Percentiles rank a stretch among this genome's conserved stretches.
Conservation (phyloP, 2,113 vertebrate genomes). For the Gymnogyps californianus region DNA sequence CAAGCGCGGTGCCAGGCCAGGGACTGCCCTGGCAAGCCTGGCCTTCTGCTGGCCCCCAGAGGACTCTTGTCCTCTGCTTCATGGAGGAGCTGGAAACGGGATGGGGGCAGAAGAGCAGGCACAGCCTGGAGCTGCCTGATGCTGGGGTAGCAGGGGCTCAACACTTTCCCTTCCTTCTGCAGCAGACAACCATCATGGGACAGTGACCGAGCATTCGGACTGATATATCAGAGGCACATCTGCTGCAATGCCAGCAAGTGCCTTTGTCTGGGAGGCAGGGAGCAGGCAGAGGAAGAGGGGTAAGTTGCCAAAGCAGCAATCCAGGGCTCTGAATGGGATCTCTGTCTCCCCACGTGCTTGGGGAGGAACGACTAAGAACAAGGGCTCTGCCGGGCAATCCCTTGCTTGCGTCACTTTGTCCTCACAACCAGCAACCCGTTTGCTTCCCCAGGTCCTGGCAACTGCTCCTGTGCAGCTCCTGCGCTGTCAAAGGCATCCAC, state of each 20-base stretch:
- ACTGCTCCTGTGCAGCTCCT: neutral
- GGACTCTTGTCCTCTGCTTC: neutral
- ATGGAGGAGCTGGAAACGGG: rapidly evolving
- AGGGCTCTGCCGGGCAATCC: neutral
- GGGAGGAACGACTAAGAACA: no score
- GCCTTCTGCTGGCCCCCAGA: rapidly evolving
- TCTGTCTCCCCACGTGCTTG: no score
- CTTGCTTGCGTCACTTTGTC: neutral
- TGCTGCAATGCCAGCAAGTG: neutral
- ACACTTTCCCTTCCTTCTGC: neutral
- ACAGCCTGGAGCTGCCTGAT: neutral
- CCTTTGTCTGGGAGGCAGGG: neutral
- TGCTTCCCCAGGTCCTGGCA: neutral
- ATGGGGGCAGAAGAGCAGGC: no score
- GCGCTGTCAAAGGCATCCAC: neutral
- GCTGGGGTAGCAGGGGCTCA: neutral
- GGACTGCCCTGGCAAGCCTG: rapidly evolving
- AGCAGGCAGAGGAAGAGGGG: rapidly evolving
- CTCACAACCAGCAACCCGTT: neutral
- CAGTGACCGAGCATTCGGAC: rapidly evolving
- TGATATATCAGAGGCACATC: neutral
- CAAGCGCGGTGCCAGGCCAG: neutral
- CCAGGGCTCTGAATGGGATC: rapidly evolving
- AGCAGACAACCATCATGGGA: neutral
- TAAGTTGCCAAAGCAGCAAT: neutral